phyloP scores from a whole-genome alignment of 2,797 vertebrate genomes.

The Mycteria americana region DNA sequence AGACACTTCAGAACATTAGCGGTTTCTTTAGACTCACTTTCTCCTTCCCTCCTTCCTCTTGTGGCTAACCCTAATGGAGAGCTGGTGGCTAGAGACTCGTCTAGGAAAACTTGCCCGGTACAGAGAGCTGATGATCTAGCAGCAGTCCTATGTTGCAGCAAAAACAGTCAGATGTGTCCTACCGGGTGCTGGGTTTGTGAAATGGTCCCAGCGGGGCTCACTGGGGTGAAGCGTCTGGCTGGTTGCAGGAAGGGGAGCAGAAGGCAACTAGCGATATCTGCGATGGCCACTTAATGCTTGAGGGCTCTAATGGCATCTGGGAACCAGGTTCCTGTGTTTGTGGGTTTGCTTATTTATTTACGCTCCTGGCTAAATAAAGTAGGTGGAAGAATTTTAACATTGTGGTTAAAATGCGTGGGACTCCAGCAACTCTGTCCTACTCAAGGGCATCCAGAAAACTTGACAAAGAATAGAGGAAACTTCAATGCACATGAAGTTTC shows the following conservation, averaged over 20 bases:
- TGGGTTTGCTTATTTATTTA: conserved; percentile 17
- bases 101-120: not conserved
- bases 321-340: conserved; percentile 8
- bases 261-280: not conserved
- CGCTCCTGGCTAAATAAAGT: not conserved
- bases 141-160: not conserved
- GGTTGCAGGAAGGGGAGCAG: conserved; percentile 38
- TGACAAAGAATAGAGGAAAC: not conserved
- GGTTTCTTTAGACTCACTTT: conserved; percentile 24
- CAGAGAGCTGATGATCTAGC: not conserved
- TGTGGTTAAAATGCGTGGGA: not conserved
- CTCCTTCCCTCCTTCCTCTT: conserved; percentile 42
- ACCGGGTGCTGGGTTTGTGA: not conserved
- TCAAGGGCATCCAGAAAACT: not conserved
- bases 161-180: not conserved
- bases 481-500: not conserved
- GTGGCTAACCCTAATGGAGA: conserved; percentile 67
- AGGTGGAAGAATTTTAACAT: conserved; percentile 26
- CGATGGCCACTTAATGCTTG: not conserved
- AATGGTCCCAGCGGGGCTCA: not conserved
- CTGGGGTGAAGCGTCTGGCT: not conserved
- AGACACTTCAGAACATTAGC: conserved; percentile 12
- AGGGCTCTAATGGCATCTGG: conserved; percentile 25
- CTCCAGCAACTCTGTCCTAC: not conserved
- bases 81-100: not conserved